Percentiles rank a stretch among this genome's conserved stretches.
Conservation (phyloP, 2,797 vertebrate species). For the Lepilemur septentrionalis region DNA sequence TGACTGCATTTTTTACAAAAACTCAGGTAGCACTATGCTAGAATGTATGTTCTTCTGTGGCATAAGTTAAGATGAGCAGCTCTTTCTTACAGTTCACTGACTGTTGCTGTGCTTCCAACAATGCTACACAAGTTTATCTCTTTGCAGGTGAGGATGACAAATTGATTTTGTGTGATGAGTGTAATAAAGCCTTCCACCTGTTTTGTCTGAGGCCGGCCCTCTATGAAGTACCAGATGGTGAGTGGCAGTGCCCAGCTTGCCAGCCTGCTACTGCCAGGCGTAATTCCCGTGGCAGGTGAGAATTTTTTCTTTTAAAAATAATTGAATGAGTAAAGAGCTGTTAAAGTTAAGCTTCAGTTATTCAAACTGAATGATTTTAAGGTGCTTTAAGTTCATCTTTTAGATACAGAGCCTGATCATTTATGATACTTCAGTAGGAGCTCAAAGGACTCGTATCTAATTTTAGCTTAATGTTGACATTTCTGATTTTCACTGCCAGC, state of each 20-base stretch:
- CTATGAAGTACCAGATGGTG: conserved; percentile 93
- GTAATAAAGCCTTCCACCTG: conserved; percentile 99
- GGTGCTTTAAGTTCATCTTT: not conserved
- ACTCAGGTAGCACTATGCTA: not conserved
- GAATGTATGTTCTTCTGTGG: not conserved
- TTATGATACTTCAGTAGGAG: not conserved
- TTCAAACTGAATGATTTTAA: not conserved
- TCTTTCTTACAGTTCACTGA: not conserved
- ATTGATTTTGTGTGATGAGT: conserved; percentile 97
- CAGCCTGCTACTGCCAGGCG: conserved; percentile 93
- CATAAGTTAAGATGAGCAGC: not conserved
- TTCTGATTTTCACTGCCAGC: not conserved
- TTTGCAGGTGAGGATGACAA: conserved; percentile 95
- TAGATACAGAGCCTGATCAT: not conserved
- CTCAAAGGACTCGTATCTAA: not conserved
- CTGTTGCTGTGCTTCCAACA: not conserved
- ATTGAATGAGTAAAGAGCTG: not conserved
- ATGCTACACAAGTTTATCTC: not conserved
- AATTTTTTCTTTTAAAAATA: conserved; percentile 53
- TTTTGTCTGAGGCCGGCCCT: conserved; percentile 96
- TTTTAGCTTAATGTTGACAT: not conserved
- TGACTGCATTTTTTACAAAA: not conserved
- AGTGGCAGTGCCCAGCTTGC: conserved; percentile 97
- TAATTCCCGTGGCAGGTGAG: conserved; percentile 93
- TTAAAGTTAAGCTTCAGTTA: not conserved